These are phyloP conservation scores for Trachelus iudaicus DNA, from an alignment of 2,888 invertebrate genomes.

Conservation along the genomic window DNA sequence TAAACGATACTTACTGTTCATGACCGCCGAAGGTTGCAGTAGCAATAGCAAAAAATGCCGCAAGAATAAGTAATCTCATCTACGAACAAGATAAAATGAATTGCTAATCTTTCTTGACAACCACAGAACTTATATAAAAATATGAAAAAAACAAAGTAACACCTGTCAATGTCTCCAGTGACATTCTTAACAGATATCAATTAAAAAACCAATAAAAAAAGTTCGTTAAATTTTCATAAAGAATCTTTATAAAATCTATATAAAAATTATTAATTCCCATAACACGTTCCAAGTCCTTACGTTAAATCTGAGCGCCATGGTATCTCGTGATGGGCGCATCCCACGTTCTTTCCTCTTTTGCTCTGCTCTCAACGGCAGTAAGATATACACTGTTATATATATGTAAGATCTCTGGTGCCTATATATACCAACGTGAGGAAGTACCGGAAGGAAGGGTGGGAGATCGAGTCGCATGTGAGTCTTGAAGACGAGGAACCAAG, in stretches of 20 bases:
- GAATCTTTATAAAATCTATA: not conserved
- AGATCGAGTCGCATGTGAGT: conserved; percentile 20
- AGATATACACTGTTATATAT: conserved; percentile 58
- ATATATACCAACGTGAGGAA: conserved; percentile 53
- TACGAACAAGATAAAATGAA: conserved; percentile 30
- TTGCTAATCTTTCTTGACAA: not conserved
- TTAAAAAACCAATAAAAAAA: not conserved
- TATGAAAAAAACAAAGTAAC: too few relatives aligned
- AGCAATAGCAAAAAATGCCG: conserved; percentile 33
- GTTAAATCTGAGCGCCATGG: conserved; percentile 42
- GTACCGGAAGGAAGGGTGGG: conserved; percentile 43
- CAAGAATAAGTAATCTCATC: conserved; percentile 44
- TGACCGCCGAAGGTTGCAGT: conserved; percentile 51
- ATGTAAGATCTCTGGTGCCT: conserved; percentile 49
- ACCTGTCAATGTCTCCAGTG: not conserved
- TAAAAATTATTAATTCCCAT: not conserved
- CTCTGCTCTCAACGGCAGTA: conserved; percentile 32
- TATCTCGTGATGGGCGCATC: conserved; percentile 17
- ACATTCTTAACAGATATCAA: not conserved
- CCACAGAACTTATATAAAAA: not conserved
- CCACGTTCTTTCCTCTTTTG: conserved; percentile 28
- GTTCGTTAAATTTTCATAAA: not conserved
- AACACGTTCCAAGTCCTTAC: conserved; percentile 36
- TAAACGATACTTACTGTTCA: conserved; percentile 48
- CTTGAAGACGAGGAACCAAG: conserved; percentile 28